phyloP scores from a whole-genome alignment of 2,888 invertebrate genomes.

The Drosophila affinis region DNA sequence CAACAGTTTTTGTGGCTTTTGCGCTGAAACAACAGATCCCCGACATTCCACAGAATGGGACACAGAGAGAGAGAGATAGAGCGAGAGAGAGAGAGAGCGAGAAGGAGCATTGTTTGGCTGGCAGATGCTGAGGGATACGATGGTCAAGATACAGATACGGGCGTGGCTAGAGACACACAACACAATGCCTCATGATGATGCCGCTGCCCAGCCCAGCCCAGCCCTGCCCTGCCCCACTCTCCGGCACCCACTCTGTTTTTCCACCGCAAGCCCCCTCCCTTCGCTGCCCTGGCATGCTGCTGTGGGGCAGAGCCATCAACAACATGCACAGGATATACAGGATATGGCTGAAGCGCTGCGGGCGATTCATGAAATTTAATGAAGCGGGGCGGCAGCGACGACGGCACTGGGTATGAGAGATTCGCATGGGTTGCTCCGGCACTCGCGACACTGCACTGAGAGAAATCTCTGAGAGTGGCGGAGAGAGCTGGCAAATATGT shows the following conservation, averaged over 20 bases:
- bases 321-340: constrained; percentile 72
- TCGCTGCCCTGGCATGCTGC: not conserved
- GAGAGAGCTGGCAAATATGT: not conserved
- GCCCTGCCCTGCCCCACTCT: too few species aligned
- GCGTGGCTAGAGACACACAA: not conserved
- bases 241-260: too few species aligned
- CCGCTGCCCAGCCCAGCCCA: not conserved
- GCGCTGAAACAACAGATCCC: constrained; percentile 61
- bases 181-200: not conserved
- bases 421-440: constrained; percentile 32
- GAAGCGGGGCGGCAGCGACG: constrained; percentile 62
- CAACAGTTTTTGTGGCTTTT: constrained; percentile 78
- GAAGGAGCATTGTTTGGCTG: not conserved
- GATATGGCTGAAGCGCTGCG: constrained; percentile 68
- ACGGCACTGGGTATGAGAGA: constrained; percentile 22
- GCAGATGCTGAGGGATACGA: constrained; percentile 48
- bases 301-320: constrained; percentile 71
- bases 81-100: not conserved
- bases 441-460: constrained; percentile 16
- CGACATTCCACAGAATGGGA: not conserved
- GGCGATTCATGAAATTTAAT: constrained; percentile 79
- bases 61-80: not conserved
- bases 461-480: not conserved
- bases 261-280: not conserved
- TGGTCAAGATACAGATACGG: constrained; percentile 60